Base-by-base conservation (phyloP, 2,888 invertebrate genomes). In the Argyresthia albistria region DNA sequence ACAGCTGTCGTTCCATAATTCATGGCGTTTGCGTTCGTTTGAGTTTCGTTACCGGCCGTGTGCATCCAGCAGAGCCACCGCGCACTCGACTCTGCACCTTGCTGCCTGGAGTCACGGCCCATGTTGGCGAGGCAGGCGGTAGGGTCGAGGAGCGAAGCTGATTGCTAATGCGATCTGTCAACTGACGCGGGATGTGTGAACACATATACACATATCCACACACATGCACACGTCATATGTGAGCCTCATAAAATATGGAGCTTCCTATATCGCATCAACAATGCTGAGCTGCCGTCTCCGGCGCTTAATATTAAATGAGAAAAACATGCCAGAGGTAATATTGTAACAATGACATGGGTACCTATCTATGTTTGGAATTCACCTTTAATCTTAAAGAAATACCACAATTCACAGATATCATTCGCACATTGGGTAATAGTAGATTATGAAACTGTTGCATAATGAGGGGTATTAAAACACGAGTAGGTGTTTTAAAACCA, bases 151-250 rank as follows among this genome's bases (percentile, higher is more conserved):
- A 4, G 35, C 47, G 35, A 9, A 8, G 43, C 58, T 63, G 63
- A 63, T 63, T 63, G 62, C 62, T 63, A 62, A 61, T 59, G 53
- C 55, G 56, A 53, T 57, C 55, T 58, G 62, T 60, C 63, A 63
- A 63, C 59, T 52, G 47, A 48, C 25, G 15, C 46, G 45, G 3
- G 25, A 25, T 25, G 25, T 25, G 25, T 25, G 25, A 25, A 36
- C 45, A 12, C 45, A 12, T 14, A 9, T 14, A 39, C 15, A 39
- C 39, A 39, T 3, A 39, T 8, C 3, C 39, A 39, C 8, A 39
- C 39, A 39, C 39, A 39, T n/a, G 14, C 15, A 15, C 45, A 12
- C 45, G 9, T 15, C 45, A 14, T 42, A n/a, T 42, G 42, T 42
- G 42, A 42, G 10, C 42, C 42, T 25, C 25, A 25, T 25, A 25